phyloP scores from a whole-genome alignment of 2,113 vertebrate genomes.

The Notothenia coriiceps region DNA sequence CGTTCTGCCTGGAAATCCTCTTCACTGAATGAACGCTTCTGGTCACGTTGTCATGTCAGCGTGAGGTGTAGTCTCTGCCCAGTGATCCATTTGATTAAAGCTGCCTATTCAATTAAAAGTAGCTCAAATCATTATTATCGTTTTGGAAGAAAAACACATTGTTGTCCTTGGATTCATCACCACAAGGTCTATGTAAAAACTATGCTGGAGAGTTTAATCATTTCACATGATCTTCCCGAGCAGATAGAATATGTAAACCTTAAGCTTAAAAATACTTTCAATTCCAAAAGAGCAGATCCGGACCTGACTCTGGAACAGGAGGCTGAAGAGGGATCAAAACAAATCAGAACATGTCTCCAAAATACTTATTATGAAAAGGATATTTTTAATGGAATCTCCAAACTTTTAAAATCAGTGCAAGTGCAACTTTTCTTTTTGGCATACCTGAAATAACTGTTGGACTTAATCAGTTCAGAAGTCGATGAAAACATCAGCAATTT shows the following conservation, averaged over 20 bases:
- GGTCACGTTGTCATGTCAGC: constrained; percentile 15
- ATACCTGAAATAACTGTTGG: neutral
- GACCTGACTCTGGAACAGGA: neutral
- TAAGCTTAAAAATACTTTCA: neutral
- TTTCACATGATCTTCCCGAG: neutral
- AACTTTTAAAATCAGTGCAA: neutral
- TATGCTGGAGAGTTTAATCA: neutral
- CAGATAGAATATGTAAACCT: neutral
- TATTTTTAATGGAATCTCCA: neutral
- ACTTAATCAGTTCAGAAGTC: neutral
- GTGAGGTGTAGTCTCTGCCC: too few species aligned
- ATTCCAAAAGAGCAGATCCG: neutral
- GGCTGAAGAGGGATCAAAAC: neutral
- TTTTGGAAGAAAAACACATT: neutral
- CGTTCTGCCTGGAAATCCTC: constrained; percentile 12
- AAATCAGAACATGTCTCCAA: neutral
- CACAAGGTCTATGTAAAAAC: neutral
- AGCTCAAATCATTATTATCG: neutral
- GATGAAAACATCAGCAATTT: neutral
- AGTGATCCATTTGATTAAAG: neutral
- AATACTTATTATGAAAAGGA: neutral
- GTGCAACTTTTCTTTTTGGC: neutral
- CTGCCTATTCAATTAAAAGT: neutral
- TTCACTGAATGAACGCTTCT: neutral
- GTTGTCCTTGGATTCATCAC: neutral